Conservation (phyloP, 1,140 invertebrate genomes). For the Heliconius hewitsoni region DNA sequence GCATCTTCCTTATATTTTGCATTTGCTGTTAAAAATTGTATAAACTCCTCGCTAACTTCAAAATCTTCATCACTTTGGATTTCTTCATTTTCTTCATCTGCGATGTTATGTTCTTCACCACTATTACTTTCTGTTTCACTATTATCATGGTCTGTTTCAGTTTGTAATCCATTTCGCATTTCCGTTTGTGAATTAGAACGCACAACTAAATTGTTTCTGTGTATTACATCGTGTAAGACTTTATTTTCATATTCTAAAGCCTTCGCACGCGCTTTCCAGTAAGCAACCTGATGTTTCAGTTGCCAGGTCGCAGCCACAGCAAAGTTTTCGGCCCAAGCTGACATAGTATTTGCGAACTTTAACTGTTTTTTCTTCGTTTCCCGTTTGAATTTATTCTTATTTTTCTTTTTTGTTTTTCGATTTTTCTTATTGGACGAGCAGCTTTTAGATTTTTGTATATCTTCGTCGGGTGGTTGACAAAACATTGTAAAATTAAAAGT, state of each 20-base stretch:
- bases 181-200: slow-evolving; percentile 21
- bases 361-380: slow-evolving; percentile 37
- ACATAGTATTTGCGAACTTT: slow-evolving; percentile 55
- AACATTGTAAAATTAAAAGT: slow-evolving; percentile 33
- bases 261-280: slow-evolving; percentile 85
- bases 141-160: slow-evolving; percentile 30
- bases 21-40: slow-evolving; percentile 84
- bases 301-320: slow-evolving; percentile 76
- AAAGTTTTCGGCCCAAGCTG: slow-evolving; percentile 66
- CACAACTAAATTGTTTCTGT: slow-evolving; percentile 62
- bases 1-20: slow-evolving; percentile 75
- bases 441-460: slow-evolving; percentile 33
- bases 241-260: slow-evolving; percentile 85
- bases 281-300: slow-evolving; percentile 82
- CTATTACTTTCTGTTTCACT: slow-evolving; percentile 30
- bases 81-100: slow-evolving; percentile 24
- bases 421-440: slow-evolving; percentile 33
- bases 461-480: slow-evolving; percentile 37
- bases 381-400: slow-evolving; percentile 41
- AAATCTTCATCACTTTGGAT: slow-evolving; percentile 61
- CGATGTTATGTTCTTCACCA: background rate
- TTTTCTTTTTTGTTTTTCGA: slow-evolving; percentile 34
- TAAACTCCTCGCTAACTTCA: slow-evolving; percentile 85
- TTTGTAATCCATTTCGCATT: slow-evolving; percentile 17
- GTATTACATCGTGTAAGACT: slow-evolving; percentile 78